A percentile compares a stretch with the other conserved stretches of the same genome.
Conservation (phyloP, 1,140 invertebrate genomes). For the Patella vulgata region DNA sequence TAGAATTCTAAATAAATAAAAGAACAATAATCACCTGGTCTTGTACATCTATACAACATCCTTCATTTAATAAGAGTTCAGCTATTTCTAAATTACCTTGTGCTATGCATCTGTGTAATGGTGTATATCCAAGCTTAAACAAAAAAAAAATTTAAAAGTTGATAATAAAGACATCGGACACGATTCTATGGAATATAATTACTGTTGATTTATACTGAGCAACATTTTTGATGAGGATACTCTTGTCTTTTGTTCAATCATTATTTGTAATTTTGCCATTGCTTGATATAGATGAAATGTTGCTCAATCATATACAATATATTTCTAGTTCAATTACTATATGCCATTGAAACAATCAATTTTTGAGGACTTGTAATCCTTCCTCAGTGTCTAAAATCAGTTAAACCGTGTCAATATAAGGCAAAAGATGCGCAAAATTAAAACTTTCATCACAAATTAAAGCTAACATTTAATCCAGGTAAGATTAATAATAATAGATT, state of each 20-base stretch:
- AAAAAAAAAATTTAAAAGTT: slow-evolving; percentile 7
- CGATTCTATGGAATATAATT: not conserved
- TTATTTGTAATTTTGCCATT: not conserved
- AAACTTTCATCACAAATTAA: no score
- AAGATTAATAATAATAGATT: no score
- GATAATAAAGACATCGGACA: slow-evolving; percentile 1
- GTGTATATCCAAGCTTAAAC: slow-evolving; percentile 59
- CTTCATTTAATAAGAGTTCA: slow-evolving; percentile 43
- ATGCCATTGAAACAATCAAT: no score
- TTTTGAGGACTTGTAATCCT: no score
- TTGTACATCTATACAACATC: slow-evolving; percentile 53
- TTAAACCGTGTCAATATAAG: no score
- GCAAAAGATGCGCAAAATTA: no score
- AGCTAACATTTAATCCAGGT: no score
- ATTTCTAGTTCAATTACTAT: no score
- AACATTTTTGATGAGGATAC: not conserved
- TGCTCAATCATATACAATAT: no score
- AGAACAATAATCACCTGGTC: slow-evolving; percentile 63
- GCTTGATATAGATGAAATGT: not conserved
- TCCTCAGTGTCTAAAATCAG: no score
- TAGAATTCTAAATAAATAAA: no score
- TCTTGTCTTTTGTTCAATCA: not conserved
- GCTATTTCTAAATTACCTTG: slow-evolving; percentile 60
- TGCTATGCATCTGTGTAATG: slow-evolving; percentile 58
- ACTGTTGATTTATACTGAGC: not conserved